Evolutionary conservation across 2,113 vertebrate genomes (phyloP), one percentile per base, ranked within the genome.

Genomic region (Carollia perspicillata): DNA sequence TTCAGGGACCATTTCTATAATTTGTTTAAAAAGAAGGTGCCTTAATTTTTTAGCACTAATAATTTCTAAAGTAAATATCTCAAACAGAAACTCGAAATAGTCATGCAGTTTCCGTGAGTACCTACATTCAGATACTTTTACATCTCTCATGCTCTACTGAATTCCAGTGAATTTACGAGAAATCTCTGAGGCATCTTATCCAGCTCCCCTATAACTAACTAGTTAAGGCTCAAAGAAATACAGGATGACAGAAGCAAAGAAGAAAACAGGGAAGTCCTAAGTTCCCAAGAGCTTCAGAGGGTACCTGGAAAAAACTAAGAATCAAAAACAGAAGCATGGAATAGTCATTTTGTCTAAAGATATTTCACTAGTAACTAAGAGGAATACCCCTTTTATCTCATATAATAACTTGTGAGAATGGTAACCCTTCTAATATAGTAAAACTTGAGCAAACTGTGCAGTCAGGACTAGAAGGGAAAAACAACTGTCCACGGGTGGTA

Each of bases 1-100:
- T 53, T 53, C 51, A 53, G 51, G 51, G 51, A 53, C 20, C 51
- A 53, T 53, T 53, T 53, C 51, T 53, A 53, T 53, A 20, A 17
- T 53, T 20, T 2, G 17, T 69, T 69, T 20, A 6, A 55, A 72
- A 91, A 87, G 51, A 37, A 96, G 75, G 51, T 44, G 23, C 7
- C 58, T 84, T 65, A 71, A 77, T 53, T 84, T 84, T 53, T 88
- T 91, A 92, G 92, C 26, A 40, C 8, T 85, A 83, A 22, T 86
- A 91, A 86, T 49, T 94, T 35, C 44, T 66, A 80, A 80, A 90
- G 47, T 83, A 94, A 90, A 69, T 69, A 71, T 65, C 51, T 92
- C 51, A 87, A 87, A 91, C 7, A 65, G 71, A 89, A 83, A 60
- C 28, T 85, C 80, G 68, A 71, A 90, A 71, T 40, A 87, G 81